Base-by-base conservation (phyloP, 2,888 invertebrate species). In the Eulithis testata region DNA sequence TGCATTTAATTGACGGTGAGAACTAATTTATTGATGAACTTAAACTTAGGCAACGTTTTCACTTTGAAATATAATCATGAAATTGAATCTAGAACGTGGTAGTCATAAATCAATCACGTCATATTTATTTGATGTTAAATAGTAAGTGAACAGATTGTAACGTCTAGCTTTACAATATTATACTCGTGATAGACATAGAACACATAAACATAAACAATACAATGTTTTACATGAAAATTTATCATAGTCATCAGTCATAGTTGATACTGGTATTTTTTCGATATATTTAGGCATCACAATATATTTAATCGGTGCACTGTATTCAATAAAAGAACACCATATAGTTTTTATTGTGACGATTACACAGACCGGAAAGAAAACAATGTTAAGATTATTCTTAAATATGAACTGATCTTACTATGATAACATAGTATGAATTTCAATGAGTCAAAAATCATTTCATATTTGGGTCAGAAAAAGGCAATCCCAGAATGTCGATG, bases 1-100 rank as follows among this genome's bases (percentile, higher is more conserved):
- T 89, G 91, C 91, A 91, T 91, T 91, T 92, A 91, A 83, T 87
- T 85, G 85, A 82, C 84, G 84, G 79, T 83, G 78, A 78, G 73
- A 80, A 81, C 80, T 84, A 77, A 85, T 86, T 87, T 84, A 83
- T 81, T 80, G 82, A 81, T 80, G 78, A 80, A 73, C 53, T 60
- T 70, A 66, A 59, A 21, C 21, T 21, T 21, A 21, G 21, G 21
- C 21, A 1, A 78, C 74, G 76, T 77, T 49, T 60, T 59, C 63
- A 69, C 71, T 71, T 40, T 70, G 71, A 68, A 59, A 62, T 63
- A 63, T 69, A 66, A 58, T 63, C 53, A 52, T 61, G 52, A 57
- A 60, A 50, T 49, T 63, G 37, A 21, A 21, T 21, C 21, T 21
- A 21, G 36, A 55, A 43, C 7, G 44, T 45, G 45, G 49, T 60